Evolutionary conservation across 64 coral and sea anemone species (phyloP).

Genomic region (Dendrophyllia cribrosa): DNA sequence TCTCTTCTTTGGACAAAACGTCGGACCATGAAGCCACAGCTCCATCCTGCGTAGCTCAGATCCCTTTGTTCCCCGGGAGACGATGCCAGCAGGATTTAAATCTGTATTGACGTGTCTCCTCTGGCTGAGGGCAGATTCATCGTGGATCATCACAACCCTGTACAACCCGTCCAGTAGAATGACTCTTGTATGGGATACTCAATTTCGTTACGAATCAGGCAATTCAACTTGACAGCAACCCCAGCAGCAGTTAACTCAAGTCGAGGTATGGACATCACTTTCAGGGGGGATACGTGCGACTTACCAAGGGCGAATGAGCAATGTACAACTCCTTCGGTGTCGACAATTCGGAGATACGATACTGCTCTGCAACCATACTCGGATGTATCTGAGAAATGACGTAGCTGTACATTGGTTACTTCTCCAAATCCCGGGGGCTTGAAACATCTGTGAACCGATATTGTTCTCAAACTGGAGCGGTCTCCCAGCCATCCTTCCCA

Average conservation of each 20-base stretch:
- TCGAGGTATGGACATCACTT: background rate
- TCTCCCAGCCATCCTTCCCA: conserved; percentile 20
- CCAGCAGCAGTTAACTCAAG: background rate
- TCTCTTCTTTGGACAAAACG: conserved; percentile 15
- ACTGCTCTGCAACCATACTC: conserved; percentile 6
- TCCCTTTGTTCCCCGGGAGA: too few relatives aligned
- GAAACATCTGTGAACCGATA: conserved; percentile 16
- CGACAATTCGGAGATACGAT: background rate
- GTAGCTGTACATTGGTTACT: background rate
- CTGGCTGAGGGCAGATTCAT: too few relatives aligned
- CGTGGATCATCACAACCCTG: too few relatives aligned
- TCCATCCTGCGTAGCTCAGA: too few relatives aligned
- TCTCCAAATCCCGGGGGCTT: background rate
- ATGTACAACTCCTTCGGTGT: too few relatives aligned
- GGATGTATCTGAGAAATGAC: conserved; percentile 6
- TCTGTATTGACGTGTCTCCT: background rate
- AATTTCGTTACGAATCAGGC: background rate
- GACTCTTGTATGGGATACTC: background rate
- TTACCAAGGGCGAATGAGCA: too few relatives aligned
- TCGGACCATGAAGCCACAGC: too few relatives aligned
- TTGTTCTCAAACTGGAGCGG: background rate
- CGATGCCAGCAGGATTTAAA: too few relatives aligned
- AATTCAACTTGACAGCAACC: background rate
- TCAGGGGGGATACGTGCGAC: background rate
- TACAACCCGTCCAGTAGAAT: background rate